Evolutionary conservation across 2,113 vertebrate species (phyloP), one percentile per base, ranked within the genome.

Genomic region (Callochromis pleurospilus): DNA sequence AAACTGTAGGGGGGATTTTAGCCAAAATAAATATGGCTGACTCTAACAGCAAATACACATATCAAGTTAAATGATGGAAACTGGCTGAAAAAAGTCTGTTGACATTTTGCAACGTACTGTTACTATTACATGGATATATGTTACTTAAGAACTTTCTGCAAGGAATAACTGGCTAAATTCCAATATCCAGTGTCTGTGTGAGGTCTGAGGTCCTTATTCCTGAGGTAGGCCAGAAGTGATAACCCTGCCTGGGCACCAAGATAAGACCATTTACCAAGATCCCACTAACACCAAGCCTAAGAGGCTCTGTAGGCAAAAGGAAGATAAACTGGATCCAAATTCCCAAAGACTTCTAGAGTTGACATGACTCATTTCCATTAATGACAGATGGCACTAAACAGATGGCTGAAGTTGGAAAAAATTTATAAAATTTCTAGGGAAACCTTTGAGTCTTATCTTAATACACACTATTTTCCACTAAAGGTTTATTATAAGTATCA

Each of bases 201-300:
- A 88, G 94, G 94, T 94, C 95, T 87, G 83, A 81, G 68, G 75
- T 88, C 87, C 85, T 88, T 91, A 11, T 85, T 84, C 42, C 86
- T 90, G 88, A 94, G 88, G 70, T 58, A 92, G 89, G 85, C 83
- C 92, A 92, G 89, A 88, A 85, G 85, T 89, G 95, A 95, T 95
- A 95, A 93, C 89, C 89, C 73, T 1, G 45, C 88, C 81, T 85
- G 70, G 83, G 79, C 90, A 91, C 36, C 54, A n/a, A 90, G 95
- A 96, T 95, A 96, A 94, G 90, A 88, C 51, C 7, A 10, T 83
- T 91, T 94, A 82, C 84, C 91, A 83, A 86, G 82, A 94, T 95
- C 90, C 90, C 81, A 79, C 87, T 77, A 90, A 95, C 88, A 92
- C 90, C 13, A 19, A 65, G 70, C 45, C 36, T 85, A 90, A 94